Conservation (phyloP, 2,888 invertebrate genomes). For the Drosophila helvetica region DNA sequence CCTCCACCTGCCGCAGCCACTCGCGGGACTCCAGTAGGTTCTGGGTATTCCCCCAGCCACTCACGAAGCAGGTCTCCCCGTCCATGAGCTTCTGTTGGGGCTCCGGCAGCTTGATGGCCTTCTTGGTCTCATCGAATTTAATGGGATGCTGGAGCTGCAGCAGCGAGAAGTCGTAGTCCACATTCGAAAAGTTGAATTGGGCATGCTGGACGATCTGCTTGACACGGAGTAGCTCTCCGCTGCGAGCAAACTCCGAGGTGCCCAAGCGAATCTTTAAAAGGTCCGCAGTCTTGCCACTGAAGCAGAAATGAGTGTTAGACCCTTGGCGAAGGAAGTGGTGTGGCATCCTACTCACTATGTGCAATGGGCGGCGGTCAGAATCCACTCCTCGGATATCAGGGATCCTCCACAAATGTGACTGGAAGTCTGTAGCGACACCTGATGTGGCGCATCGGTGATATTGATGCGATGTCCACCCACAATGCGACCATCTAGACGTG, state of each 20-base stretch:
- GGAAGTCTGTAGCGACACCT: constrained; percentile 81
- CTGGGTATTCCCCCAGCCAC: constrained; percentile 83
- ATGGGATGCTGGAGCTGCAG: constrained; percentile 85
- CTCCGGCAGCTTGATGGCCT: constrained; percentile 84
- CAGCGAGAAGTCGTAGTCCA: constrained; percentile 87
- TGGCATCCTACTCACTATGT: constrained; percentile 74
- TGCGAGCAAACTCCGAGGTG: constrained; percentile 84
- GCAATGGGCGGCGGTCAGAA: constrained; percentile 83
- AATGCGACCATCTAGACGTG: constrained; percentile 83
- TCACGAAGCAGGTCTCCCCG: constrained; percentile 81
- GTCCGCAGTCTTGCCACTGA: constrained; percentile 73
- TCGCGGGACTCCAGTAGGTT: constrained; percentile 74
- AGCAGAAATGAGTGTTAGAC: background rate
- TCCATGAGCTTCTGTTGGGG: constrained; percentile 74
- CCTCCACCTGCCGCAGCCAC: constrained; percentile 85
- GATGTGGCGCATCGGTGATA: constrained; percentile 83
- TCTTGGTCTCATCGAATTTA: constrained; percentile 84
- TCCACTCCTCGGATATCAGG: constrained; percentile 81
- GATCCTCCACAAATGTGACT: constrained; percentile 83
- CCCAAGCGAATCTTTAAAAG: constrained; percentile 85
- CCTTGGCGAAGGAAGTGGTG: accelerated
- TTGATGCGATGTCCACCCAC: constrained; percentile 83
- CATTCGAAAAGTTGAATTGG: constrained; percentile 85
- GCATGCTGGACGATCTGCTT: constrained; percentile 85
- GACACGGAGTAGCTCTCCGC: constrained; percentile 85